Conservation (phyloP, 2,113 vertebrate species). For the Brachyistius frenatus region DNA sequence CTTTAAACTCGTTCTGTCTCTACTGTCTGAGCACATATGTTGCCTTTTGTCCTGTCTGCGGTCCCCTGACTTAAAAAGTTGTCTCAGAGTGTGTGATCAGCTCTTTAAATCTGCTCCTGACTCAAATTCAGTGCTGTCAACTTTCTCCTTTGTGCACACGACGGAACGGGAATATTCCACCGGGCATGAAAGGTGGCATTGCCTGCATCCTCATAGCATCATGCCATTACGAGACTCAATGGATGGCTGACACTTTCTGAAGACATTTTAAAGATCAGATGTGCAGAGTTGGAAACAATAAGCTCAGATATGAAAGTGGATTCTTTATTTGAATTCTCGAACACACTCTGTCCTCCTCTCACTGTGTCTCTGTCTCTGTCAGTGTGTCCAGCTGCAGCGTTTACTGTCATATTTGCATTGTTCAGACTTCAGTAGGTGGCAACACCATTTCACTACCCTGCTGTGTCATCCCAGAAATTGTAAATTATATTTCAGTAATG, state of each 20-base stretch:
- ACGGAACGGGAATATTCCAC: constrained; percentile 2
- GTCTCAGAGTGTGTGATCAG: neutral
- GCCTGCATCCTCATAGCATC: constrained; percentile 6
- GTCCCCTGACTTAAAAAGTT: constrained; percentile 39
- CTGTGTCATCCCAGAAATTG: neutral
- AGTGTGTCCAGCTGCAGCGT: constrained; percentile 7
- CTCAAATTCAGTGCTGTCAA: neutral
- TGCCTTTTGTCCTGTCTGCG: neutral
- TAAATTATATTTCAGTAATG: constrained; percentile 1
- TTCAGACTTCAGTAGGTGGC: constrained; percentile 21
- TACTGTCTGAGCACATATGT: neutral
- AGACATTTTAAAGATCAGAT: constrained; percentile 3
- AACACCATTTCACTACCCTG: neutral
- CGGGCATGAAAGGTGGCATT: neutral
- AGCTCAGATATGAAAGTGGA: neutral
- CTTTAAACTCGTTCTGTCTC: neutral
- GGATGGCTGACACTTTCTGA: neutral
- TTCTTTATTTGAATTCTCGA: no score
- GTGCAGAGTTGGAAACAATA: neutral
- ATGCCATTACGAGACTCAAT: constrained; percentile 23
- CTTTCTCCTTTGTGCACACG: constrained; percentile 24
- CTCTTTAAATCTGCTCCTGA: neutral
- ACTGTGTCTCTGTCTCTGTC: neutral
- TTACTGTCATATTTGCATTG: constrained; percentile 22
- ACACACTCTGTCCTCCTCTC: neutral